A percentile compares a stretch with the other conserved stretches of the same genome.
Evolutionary conservation across 2,113 vertebrate species (phyloP).

Genomic region (Toxotes jaculatrix): DNA sequence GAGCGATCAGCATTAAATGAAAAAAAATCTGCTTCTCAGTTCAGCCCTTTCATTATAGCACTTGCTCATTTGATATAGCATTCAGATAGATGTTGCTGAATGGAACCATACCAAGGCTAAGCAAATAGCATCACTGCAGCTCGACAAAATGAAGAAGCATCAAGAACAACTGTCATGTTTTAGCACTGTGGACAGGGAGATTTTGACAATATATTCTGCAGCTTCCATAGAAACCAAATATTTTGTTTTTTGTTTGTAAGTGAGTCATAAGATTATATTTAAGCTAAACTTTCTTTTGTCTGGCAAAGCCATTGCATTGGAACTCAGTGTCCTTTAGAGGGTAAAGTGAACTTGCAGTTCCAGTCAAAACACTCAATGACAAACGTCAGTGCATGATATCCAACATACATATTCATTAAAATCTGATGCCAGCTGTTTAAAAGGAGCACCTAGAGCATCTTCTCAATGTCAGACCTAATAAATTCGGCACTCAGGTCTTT

Average conservation of each 20-base stretch:
- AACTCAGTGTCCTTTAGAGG: conserved; percentile 50
- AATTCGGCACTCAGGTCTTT: conserved; percentile 21
- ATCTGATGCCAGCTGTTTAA: conserved; percentile 74
- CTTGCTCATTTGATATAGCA: conserved; percentile 29
- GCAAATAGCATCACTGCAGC: neutral
- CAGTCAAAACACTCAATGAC: conserved; percentile 63
- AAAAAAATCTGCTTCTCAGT: conserved; percentile 27
- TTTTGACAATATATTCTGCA: neutral
- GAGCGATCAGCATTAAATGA: neutral
- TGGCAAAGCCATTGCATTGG: neutral
- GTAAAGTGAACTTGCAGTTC: conserved; percentile 56
- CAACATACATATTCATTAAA: conserved; percentile 72
- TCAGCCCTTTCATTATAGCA: conserved; percentile 35
- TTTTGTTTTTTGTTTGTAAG: conserved; percentile 12
- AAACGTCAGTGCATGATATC: conserved; percentile 58
- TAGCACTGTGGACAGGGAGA: neutral
- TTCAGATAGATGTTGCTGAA: conserved; percentile 25
- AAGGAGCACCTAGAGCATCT: conserved; percentile 58
- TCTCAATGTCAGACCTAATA: conserved; percentile 64
- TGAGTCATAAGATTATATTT: conserved; percentile 9
- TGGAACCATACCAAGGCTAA: conserved; percentile 21
- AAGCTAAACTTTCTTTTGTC: conserved; percentile 21
- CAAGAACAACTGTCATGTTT: conserved; percentile 2
- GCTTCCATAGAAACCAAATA: neutral
- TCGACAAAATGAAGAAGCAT: neutral